phyloP scores from a whole-genome alignment of 2,113 vertebrate genomes.

The Gorsachius goisagi region DNA sequence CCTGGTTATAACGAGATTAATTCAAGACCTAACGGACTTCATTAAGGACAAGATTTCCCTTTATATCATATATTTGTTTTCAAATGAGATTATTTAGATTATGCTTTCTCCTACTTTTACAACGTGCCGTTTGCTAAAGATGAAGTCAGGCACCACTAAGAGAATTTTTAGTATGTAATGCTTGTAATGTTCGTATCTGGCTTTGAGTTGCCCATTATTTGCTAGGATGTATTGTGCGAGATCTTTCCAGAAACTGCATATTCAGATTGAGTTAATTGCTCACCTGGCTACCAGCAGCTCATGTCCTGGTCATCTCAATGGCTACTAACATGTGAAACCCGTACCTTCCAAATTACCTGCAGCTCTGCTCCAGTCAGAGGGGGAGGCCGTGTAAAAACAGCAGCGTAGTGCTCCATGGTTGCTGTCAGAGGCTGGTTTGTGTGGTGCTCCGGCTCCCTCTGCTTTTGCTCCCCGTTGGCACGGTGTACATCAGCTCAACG shows the following conservation, averaged over 20 bases:
- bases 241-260: neutral
- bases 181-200: neutral
- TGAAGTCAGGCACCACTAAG: neutral
- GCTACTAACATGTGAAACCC: neutral
- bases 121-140: neutral
- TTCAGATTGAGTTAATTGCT: neutral
- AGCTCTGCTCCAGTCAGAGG: neutral
- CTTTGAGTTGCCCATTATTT: neutral
- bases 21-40: neutral
- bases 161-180: neutral
- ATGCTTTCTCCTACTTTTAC: neutral
- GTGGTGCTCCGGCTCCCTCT: accelerated
- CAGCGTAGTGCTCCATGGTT: accelerated
- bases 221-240: neutral
- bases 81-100: neutral
- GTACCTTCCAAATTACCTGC: neutral
- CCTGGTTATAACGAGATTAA: neutral
- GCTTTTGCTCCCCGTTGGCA: neutral
- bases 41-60: neutral
- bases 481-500: neutral
- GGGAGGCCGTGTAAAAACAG: neutral
- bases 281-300: neutral
- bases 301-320: neutral
- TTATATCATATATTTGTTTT: neutral
- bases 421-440: neutral